phyloP scores from a whole-genome alignment of 2,797 vertebrate genomes.

The Silurus lanzhouensis region DNA sequence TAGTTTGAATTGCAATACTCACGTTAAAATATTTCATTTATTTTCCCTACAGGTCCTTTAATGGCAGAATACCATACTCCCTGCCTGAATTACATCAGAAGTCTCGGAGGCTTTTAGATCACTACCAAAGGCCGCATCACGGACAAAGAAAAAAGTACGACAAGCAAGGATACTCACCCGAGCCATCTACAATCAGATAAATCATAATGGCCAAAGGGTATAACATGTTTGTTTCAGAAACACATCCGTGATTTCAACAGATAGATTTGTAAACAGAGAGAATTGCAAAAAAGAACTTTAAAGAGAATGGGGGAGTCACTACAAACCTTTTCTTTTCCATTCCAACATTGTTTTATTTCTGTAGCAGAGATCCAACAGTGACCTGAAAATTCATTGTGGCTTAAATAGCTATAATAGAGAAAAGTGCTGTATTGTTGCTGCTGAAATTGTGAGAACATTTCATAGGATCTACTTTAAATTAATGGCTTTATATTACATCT shows the following conservation, averaged over 20 bases:
- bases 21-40: conserved; percentile 42
- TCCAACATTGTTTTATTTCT: conserved; percentile 9
- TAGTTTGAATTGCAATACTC: not conserved
- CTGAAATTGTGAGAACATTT: conserved; percentile 22
- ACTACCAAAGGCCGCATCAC: conserved; percentile 14
- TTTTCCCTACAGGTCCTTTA: conserved; percentile 46
- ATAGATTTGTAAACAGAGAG: not conserved
- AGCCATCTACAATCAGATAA: conserved; percentile 23
- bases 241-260: not conserved
- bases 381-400: conserved; percentile 1
- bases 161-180: conserved; percentile 7
- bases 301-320: not conserved
- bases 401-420: not conserved
- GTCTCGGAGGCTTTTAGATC: conserved; percentile 28
- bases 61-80: conserved; percentile 33
- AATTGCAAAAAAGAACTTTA: not conserved
- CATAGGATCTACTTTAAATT: conserved; percentile 1
- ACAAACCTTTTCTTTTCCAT: conserved; percentile 4
- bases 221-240: conserved; percentile 1
- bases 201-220: conserved; percentile 15
- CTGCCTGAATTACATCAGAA: conserved; percentile 32
- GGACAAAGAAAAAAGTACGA: conserved; percentile 18
- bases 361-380: conserved; percentile 26
- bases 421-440: conserved; percentile 30
- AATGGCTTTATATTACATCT: not conserved